Percentiles rank a stretch among this genome's conserved stretches.
Evolutionary conservation across 2,888 invertebrate genomes (phyloP).

Genomic region (Heterodera filipjevi): DNA sequence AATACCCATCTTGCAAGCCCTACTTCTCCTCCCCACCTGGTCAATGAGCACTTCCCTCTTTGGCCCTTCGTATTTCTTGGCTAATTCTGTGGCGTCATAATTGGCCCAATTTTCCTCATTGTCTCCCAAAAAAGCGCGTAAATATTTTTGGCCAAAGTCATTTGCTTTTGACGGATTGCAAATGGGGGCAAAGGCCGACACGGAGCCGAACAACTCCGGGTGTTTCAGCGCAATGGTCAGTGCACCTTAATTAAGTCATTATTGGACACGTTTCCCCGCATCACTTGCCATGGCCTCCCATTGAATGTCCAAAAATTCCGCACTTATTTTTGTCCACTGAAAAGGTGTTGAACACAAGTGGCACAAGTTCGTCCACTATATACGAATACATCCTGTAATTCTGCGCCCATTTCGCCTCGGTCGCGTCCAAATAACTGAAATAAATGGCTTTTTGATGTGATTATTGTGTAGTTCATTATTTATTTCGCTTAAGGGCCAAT

Average conservation of each 20-base stretch:
- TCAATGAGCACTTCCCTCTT: slow-evolving; percentile 84
- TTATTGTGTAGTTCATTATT: too few relatives aligned
- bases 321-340: slow-evolving; percentile 66
- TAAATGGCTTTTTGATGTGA: neutral
- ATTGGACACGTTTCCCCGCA: too few relatives aligned
- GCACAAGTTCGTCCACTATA: slow-evolving; percentile 70
- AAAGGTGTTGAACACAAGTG: slow-evolving; percentile 72
- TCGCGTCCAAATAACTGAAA: slow-evolving; percentile 84
- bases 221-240: slow-evolving; percentile 82
- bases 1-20: too few relatives aligned
- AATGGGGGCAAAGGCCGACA: slow-evolving; percentile 94
- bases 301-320: slow-evolving; percentile 70
- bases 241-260: slow-evolving; percentile 36
- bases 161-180: slow-evolving; percentile 79
- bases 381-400: slow-evolving; percentile 95
- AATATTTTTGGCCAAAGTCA: slow-evolving; percentile 77
- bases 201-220: slow-evolving; percentile 79
- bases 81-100: slow-evolving; percentile 87
- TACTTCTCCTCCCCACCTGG: slow-evolving; percentile 69
- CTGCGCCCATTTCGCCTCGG: slow-evolving; percentile 84
- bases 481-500: neutral
- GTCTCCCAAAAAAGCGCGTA: slow-evolving; percentile 67
- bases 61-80: slow-evolving; percentile 81
- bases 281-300: slow-evolving; percentile 97
- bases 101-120: slow-evolving; percentile 69